Evolutionary conservation across 2,797 vertebrate species (phyloP).

Genomic region (Myripristis jacobus): DNA sequence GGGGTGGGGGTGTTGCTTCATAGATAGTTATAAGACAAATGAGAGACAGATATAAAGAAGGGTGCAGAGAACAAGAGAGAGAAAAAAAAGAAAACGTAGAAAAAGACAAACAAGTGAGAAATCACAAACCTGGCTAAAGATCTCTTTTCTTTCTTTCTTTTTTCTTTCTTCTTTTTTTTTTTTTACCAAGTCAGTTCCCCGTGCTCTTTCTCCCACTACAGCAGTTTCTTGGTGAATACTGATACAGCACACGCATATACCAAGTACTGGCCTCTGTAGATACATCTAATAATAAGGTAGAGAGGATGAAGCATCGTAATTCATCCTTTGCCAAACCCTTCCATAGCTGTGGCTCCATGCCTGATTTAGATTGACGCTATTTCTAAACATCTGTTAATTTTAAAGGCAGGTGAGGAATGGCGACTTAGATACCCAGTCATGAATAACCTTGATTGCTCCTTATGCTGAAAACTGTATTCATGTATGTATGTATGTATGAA

Average conservation of each 20-base stretch:
- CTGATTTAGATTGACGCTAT: background rate
- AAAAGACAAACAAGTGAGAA: conserved; percentile 46
- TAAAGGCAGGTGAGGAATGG: background rate
- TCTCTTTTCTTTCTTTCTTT: too few relatives aligned
- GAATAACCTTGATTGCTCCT: background rate
- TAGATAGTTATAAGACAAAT: conserved; percentile 45
- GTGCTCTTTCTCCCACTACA: conserved; percentile 35
- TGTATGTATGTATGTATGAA: too few relatives aligned
- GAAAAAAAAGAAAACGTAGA: conserved; percentile 48
- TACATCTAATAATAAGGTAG: conserved; percentile 27
- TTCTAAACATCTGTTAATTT: background rate
- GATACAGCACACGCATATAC: conserved; percentile 35
- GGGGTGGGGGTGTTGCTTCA: conserved; percentile 40
- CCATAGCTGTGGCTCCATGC: background rate
- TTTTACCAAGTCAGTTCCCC: conserved; percentile 43
- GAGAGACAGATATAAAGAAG: conserved; percentile 14
- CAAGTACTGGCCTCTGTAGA: conserved; percentile 40
- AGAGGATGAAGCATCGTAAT: conserved; percentile 28
- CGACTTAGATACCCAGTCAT: too few relatives aligned
- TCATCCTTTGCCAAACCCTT: background rate
- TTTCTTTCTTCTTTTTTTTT: too few relatives aligned
- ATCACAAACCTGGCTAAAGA: conserved; percentile 43
- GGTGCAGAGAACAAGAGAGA: conserved; percentile 45
- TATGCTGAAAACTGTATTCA: too few relatives aligned
- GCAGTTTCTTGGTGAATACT: conserved; percentile 60